phyloP scores from a whole-genome alignment of 1,140 invertebrate genomes.

The Drosophila dunni region DNA sequence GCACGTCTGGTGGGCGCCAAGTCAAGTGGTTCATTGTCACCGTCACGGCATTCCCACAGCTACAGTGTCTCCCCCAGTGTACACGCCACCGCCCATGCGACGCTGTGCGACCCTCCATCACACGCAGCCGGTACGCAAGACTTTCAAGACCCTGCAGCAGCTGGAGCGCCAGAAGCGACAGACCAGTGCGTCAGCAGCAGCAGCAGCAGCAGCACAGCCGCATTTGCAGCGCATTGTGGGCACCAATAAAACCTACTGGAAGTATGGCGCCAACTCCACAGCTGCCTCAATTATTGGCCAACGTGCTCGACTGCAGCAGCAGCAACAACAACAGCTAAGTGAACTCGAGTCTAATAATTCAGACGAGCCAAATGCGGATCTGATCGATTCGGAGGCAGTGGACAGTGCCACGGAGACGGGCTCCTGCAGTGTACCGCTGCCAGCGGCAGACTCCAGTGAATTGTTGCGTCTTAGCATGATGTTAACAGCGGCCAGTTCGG shows the following conservation, averaged over 20 bases:
- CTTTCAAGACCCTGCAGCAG: conserved; percentile 74
- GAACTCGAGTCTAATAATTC: conserved; percentile 66
- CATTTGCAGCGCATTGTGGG: conserved; percentile 68
- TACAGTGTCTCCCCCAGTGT: conserved; percentile 73
- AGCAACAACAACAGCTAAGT: conserved; percentile 46
- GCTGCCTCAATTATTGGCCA: conserved; percentile 78
- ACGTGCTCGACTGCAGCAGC: conserved; percentile 54
- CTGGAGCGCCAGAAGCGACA: conserved; percentile 69
- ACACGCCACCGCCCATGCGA: conserved; percentile 78
- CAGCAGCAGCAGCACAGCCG: conserved; percentile 14
- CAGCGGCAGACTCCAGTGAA: conserved; percentile 74
- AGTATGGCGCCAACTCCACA: conserved; percentile 77
- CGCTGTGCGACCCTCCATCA: conserved; percentile 75
- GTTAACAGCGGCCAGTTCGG: conserved; percentile 74
- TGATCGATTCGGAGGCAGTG: conserved; percentile 44
- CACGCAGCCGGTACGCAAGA: conserved; percentile 73
- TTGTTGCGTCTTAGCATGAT: conserved; percentile 75
- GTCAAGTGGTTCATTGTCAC: conserved; percentile 67
- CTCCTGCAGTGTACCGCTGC: conserved; percentile 77
- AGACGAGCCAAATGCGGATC: conserved; percentile 62
- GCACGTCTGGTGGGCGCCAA: conserved; percentile 69
- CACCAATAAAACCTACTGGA: conserved; percentile 78
- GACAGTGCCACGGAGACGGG: conserved; percentile 69
- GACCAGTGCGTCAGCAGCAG: conserved; percentile 12
- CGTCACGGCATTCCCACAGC: conserved; percentile 70